Base-by-base conservation (phyloP, 2,797 vertebrate species). In the Periparus ater region DNA sequence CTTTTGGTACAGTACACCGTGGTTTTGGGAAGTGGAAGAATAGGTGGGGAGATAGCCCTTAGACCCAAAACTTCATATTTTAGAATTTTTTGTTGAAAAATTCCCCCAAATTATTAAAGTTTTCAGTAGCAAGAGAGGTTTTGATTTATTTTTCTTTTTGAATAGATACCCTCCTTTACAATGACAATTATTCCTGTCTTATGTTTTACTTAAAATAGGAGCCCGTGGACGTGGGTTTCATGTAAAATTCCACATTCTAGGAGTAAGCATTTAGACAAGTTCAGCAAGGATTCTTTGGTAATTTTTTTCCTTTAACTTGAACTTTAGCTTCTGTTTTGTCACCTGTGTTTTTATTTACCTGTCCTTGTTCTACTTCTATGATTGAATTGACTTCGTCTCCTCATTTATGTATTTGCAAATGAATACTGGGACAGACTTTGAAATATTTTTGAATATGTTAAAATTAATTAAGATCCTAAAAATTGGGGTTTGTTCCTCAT, bases 11-110 rank as follows among this genome's bases (percentile, higher is more conserved):
- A 60, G 60, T 50, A 80, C 48, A 45, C 72, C 91, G 48, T 15
- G 19, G n/a, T 57, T 72, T 57, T 93, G 76, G 67, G 47, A 91
- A 91, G 70, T 67, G 30, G n/a, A 58, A 36, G 29, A 85, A 32
- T 19, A 55, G 60, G 34, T 84, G 50, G 55, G 34, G 63, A 87
- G 78, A 65, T 67, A 92, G 71, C 53, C 53, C 10, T 66, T 60
- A 85, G 51, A 74, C 38, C 32, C 84, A 68, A 89, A 65, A 53
- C 34, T 71, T 89, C 80, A 54, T 91, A 82, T 93, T 96, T 95
- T 77, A 88, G 57, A 89, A 53, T 60, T 91, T 92, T 97, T 94
- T 53, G 57, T 85, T 84, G 55, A 95, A 95, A 58, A 68, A 75
- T 89, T 75, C 30, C 45, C 71, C 34, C 26, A 60, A 81, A 89